phyloP scores from a whole-genome alignment of 2,888 invertebrate genomes.

The Xiphydria camelus region DNA sequence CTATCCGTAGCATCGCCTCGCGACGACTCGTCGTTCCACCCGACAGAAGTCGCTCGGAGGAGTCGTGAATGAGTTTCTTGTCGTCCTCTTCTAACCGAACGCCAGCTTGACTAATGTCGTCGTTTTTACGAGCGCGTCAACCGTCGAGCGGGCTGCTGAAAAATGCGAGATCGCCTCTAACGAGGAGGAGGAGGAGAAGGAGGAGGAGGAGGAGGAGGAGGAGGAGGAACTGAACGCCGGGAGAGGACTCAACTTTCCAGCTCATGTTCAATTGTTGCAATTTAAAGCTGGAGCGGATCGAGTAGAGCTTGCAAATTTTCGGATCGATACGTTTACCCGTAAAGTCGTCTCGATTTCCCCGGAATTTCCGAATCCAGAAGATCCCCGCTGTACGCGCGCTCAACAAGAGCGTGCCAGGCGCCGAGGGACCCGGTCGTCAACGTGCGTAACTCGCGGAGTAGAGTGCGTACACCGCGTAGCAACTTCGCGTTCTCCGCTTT shows the following conservation, averaged over 20 bases:
- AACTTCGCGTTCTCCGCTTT: not conserved
- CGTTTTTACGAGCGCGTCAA: slow-evolving; percentile 18
- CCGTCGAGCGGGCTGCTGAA: not conserved
- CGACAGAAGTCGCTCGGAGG: slow-evolving; percentile 14
- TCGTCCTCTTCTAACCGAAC: slow-evolving; percentile 38
- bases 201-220: too few species aligned
- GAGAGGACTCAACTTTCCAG: not conserved
- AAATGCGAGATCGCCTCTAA: slow-evolving; percentile 2
- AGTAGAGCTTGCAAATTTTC: too few species aligned
- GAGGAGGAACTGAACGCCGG: not conserved
- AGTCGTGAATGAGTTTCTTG: slow-evolving; percentile 41
- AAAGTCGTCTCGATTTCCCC: too few species aligned
- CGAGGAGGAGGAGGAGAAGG: too few species aligned
- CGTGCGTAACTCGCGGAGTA: not conserved
- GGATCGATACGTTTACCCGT: too few species aligned
- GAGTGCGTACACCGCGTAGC: slow-evolving; percentile 2
- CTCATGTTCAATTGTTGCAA: not conserved
- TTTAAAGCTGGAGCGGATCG: too few species aligned
- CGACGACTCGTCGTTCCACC: not conserved
- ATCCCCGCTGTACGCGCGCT: not conserved
- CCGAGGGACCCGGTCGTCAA: not conserved
- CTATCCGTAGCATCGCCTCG: slow-evolving; percentile 24
- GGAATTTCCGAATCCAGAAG: too few species aligned
- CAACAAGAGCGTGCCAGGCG: not conserved
- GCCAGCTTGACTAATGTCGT: slow-evolving; percentile 24